phyloP scores from a whole-genome alignment of 2,113 vertebrate species.

The Coryphaenoides rupestris region DNA sequence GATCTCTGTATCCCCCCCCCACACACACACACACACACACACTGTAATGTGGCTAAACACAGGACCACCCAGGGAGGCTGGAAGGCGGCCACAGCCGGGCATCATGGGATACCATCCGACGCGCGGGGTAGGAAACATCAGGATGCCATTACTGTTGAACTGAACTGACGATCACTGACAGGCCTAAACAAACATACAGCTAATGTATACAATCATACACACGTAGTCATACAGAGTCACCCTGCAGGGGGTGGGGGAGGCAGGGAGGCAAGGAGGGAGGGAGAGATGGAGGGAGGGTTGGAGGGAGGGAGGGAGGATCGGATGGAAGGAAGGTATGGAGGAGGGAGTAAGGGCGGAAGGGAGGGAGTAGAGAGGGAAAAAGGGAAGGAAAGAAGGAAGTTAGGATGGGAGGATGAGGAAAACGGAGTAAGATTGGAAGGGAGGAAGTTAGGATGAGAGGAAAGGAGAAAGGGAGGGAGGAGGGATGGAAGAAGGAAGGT shows the following conservation, averaged over 20 bases:
- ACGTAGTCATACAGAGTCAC: slow-evolving; percentile 93
- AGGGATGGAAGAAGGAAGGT: slow-evolving; percentile 36
- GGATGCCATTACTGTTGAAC: slow-evolving; percentile 48
- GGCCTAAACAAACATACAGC: slow-evolving; percentile 47
- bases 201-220: slow-evolving; percentile 12
- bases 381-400: too few species aligned
- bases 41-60: slow-evolving; percentile 39
- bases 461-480: slow-evolving; percentile 17
- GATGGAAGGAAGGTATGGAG: slow-evolving; percentile 12
- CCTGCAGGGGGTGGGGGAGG: slow-evolving; percentile 66
- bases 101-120: slow-evolving; percentile 36
- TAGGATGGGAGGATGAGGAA: too few species aligned
- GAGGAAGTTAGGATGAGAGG: slow-evolving; percentile 35
- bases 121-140: slow-evolving; percentile 47
- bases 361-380: not conserved
- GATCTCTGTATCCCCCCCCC: slow-evolving; percentile 27
- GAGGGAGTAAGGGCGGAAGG: slow-evolving; percentile 35
- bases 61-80: slow-evolving; percentile 16
- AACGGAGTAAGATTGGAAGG: not conserved
- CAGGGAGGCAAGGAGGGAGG: not conserved
- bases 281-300: not conserved
- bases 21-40: slow-evolving; percentile 23
- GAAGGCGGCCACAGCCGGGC: slow-evolving; percentile 36
- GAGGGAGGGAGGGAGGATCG: not conserved
- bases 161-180: slow-evolving; percentile 32